phyloP scores from a whole-genome alignment of 2,113 vertebrate species.

The Bubo bubo region DNA sequence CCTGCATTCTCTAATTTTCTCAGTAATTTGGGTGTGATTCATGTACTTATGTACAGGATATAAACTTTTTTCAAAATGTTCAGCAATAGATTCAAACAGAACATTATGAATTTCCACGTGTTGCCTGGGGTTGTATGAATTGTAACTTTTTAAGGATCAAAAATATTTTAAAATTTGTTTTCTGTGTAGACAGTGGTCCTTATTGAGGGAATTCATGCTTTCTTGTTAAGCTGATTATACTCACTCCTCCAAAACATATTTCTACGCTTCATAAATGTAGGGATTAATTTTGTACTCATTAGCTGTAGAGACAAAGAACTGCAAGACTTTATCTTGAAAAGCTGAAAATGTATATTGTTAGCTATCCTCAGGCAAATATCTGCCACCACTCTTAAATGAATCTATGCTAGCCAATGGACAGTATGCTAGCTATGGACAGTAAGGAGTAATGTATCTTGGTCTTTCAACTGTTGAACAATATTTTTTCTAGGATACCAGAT shows the following conservation, averaged over 20 bases:
- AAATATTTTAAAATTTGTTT: not conserved
- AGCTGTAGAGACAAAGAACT: not conserved
- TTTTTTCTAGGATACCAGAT: not conserved
- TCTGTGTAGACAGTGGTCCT: not conserved
- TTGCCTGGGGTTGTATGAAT: not conserved
- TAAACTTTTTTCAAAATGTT: not conserved
- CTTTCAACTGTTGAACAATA: not conserved
- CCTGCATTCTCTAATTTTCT: not conserved
- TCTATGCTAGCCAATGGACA: not conserved
- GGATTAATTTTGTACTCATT: not conserved
- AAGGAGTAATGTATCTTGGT: not conserved
- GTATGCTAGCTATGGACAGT: too few relatives aligned
- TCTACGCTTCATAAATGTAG: not conserved
- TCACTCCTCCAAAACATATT: not conserved
- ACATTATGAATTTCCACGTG: not conserved
- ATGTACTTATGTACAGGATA: rapidly evolving
- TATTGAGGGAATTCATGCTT: not conserved
- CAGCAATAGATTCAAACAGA: not conserved
- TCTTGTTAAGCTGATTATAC: not conserved
- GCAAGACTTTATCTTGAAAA: not conserved
- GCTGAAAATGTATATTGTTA: not conserved
- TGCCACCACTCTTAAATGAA: not conserved
- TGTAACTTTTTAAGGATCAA: not conserved
- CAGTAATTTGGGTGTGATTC: not conserved
- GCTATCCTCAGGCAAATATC: not conserved